Percentiles rank a stretch among this genome's conserved stretches.
phyloP scores from a whole-genome alignment of 2,113 vertebrate genomes.

The Coturnix japonica region DNA sequence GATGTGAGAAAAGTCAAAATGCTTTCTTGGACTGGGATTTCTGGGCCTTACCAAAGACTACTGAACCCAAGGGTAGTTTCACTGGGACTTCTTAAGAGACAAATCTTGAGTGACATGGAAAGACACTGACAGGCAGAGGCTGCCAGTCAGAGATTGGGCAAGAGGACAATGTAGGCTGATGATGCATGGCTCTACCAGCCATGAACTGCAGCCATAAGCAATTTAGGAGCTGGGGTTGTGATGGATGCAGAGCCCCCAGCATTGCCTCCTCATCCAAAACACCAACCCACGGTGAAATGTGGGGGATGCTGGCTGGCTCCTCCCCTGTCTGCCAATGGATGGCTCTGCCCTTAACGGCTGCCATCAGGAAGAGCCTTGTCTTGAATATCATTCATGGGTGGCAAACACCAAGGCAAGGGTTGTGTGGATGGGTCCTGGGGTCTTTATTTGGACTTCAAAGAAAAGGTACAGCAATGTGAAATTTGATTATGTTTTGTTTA shows the following conservation, averaged over 20 bases:
- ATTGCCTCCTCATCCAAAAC: neutral
- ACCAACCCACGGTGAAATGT: neutral
- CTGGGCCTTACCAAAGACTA: neutral
- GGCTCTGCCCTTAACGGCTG: neutral
- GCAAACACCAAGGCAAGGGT: neutral
- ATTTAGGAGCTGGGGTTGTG: fast-evolving
- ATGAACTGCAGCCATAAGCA: neutral
- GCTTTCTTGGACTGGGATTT: constrained; percentile 34
- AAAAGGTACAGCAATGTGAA: constrained; percentile 57
- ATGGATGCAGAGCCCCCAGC: neutral
- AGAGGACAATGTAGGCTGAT: neutral
- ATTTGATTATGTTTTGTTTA: constrained; percentile 75
- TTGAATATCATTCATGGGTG: fast-evolving
- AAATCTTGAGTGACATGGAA: constrained; percentile 50
- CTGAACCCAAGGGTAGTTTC: constrained; percentile 34
- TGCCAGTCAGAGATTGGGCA: neutral
- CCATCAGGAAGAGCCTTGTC: neutral
- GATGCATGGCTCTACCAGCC: neutral
- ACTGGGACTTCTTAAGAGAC: constrained; percentile 35
- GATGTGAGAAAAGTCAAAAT: constrained; percentile 18
- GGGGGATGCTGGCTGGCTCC: neutral
- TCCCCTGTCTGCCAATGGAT: neutral
- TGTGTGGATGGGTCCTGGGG: neutral
- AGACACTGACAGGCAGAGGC: neutral
- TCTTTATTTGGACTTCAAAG: constrained; percentile 1